These are phyloP conservation scores for Muntiacus reevesi DNA, from an alignment of 2,113 vertebrate species.

Conservation along the genomic window DNA sequence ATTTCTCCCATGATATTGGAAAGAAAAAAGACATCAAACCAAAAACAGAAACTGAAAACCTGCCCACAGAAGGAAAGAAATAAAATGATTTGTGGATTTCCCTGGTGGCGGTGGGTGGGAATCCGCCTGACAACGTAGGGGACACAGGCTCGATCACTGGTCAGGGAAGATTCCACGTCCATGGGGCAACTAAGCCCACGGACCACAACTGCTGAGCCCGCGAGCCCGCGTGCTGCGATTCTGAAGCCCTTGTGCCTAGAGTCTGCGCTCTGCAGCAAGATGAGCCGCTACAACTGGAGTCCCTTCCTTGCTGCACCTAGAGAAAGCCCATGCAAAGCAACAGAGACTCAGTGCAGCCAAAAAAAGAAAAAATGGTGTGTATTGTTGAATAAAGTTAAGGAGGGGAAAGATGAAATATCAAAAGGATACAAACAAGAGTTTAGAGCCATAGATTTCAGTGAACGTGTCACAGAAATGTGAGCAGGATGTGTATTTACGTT, in stretches of 20 bases:
- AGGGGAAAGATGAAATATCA: background rate
- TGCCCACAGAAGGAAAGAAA: background rate
- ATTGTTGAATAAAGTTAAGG: background rate
- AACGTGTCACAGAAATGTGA: background rate
- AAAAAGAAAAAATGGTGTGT: background rate
- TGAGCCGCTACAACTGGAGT: background rate
- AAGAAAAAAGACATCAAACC: background rate
- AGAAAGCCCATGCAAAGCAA: background rate
- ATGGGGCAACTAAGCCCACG: background rate
- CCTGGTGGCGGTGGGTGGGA: background rate
- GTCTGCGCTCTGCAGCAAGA: background rate
- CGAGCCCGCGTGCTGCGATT: background rate
- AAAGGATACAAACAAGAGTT: background rate
- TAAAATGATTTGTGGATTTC: background rate
- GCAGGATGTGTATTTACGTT: background rate
- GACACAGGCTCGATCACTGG: rapidly evolving
- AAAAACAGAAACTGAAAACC: background rate
- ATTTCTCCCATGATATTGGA: background rate
- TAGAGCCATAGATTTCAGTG: background rate
- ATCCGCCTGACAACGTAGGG: background rate
- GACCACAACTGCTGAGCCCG: background rate
- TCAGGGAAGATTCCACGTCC: background rate
- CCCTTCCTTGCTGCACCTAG: background rate
- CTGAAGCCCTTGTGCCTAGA: background rate
- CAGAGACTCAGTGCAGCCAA: background rate